phyloP scores from a whole-genome alignment of 2,888 invertebrate species.

The Anorthoa munda region DNA sequence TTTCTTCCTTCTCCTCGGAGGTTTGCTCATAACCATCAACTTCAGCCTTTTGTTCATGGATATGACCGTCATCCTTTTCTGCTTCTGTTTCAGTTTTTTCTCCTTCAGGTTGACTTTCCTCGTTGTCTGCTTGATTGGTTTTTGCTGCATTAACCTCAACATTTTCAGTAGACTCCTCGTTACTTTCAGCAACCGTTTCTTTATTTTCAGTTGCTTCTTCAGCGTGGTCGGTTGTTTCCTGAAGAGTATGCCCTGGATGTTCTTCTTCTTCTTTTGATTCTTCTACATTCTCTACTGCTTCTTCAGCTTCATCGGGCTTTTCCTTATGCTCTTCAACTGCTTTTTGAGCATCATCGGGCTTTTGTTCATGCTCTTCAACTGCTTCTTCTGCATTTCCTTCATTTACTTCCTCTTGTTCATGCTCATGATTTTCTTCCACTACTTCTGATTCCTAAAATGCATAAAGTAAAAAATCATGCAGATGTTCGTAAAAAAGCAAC shows the following conservation, averaged over 20 bases:
- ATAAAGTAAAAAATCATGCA: conserved; percentile 86
- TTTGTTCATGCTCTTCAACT: conserved; percentile 55
- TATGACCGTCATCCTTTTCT: conserved; percentile 43
- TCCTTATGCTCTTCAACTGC: too few species aligned
- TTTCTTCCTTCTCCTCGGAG: conserved; percentile 47
- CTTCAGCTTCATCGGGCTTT: conserved; percentile 42
- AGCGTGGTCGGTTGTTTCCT: conserved; percentile 26
- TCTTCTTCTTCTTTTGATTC: conserved; percentile 15
- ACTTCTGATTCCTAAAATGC: conserved; percentile 83
- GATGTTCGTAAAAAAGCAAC: conserved; percentile 85
- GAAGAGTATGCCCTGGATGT: conserved; percentile 1
- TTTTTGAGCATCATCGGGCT: conserved; percentile 34
- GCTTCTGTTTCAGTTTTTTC: conserved; percentile 41
- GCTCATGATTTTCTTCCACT: conserved; percentile 58
- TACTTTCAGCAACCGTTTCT: conserved; percentile 44
- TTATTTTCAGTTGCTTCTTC: conserved; percentile 50
- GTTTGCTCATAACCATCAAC: conserved; percentile 20
- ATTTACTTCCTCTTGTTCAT: conserved; percentile 49
- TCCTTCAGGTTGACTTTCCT: conserved; percentile 35
- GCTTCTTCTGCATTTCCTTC: conserved; percentile 45
- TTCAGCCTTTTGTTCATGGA: conserved; percentile 2
- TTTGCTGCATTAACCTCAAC: conserved; percentile 38
- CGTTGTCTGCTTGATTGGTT: conserved; percentile 32
- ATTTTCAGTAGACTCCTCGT: conserved; percentile 4
- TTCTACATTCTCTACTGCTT: conserved; percentile 59